These are phyloP conservation scores for Anthoscopus minutus DNA, from an alignment of 2,113 vertebrate genomes.

Conservation along the genomic window DNA sequence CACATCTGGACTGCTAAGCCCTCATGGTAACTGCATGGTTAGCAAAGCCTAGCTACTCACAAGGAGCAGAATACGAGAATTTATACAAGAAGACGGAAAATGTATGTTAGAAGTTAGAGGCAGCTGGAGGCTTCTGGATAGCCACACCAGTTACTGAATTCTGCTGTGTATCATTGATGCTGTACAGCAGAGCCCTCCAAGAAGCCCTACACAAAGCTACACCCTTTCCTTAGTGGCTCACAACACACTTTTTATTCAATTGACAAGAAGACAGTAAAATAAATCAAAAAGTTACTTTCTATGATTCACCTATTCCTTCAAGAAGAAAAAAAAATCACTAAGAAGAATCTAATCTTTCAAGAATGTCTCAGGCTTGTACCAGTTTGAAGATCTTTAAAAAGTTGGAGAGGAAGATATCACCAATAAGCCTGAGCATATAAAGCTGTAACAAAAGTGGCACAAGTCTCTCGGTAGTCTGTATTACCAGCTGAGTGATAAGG, in stretches of 20 bases:
- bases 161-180: background rate
- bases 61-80: background rate
- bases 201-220: background rate
- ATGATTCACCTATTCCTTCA: conserved; percentile 49
- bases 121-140: background rate
- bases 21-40: background rate
- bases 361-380: conserved; percentile 46
- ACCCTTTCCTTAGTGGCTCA: background rate
- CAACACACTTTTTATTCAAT: conserved; percentile 43
- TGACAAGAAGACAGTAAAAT: conserved; percentile 65
- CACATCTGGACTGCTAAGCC: background rate
- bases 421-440: conserved; percentile 41
- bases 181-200: background rate
- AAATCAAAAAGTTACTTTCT: conserved; percentile 70
- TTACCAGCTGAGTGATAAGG: conserved; percentile 77
- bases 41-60: background rate
- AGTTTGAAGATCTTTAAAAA: conserved; percentile 43
- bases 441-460: conserved; percentile 52
- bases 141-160: background rate
- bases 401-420: conserved; percentile 57
- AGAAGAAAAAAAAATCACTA: conserved; percentile 20
- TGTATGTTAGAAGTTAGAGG: background rate
- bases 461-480: conserved; percentile 41
- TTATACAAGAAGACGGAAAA: background rate
- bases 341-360: conserved; percentile 62